Percentiles rank a stretch among this genome's conserved stretches.
Conservation (phyloP, 2,797 vertebrate genomes). For the Dipus sagitta region DNA sequence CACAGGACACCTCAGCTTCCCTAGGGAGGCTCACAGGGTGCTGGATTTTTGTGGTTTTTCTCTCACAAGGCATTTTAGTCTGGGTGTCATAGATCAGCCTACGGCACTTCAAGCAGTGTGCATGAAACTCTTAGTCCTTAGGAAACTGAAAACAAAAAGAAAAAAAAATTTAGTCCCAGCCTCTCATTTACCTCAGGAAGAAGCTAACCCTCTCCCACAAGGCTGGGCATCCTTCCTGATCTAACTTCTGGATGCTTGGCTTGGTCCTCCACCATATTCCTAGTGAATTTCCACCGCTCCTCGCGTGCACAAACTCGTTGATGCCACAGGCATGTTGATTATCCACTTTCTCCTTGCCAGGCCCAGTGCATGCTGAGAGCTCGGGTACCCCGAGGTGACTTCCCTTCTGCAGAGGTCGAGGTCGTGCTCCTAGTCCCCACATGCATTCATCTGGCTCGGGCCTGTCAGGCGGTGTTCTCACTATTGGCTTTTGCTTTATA, state of each 20-base stretch:
- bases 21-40: fast-evolving
- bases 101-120: neutral
- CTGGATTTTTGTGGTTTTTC: too few species aligned
- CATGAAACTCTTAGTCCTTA: neutral
- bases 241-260: neutral
- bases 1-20: neutral
- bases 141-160: neutral
- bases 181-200: too few species aligned
- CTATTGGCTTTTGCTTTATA: neutral
- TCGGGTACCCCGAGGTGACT: neutral
- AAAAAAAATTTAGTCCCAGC: too few species aligned
- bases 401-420: neutral
- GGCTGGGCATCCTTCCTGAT: fast-evolving
- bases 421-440: too few species aligned
- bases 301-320: neutral
- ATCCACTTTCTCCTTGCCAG: neutral
- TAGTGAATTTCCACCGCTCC: neutral
- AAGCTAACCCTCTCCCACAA: neutral
- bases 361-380: neutral
- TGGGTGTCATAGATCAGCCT: too few species aligned
- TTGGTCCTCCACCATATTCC: fast-evolving
- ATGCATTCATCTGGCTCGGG: neutral
- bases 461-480: fast-evolving
- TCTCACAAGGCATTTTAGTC: neutral
- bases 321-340: too few species aligned